Conservation (phyloP, 1,140 invertebrate genomes). For the Pogonomyrmex barbatus region DNA sequence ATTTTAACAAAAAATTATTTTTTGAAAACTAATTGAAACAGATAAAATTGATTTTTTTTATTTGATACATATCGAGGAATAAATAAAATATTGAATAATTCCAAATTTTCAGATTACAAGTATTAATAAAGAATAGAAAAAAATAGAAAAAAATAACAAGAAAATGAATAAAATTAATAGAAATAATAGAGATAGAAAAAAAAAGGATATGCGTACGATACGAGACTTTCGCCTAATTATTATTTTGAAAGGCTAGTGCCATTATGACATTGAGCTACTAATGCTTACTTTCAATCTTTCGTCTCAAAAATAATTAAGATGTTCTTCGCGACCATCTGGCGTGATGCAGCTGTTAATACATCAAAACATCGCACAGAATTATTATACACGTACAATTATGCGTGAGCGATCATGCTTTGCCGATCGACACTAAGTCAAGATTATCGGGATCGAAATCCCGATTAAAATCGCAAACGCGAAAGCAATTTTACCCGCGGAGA, state of each 20-base stretch:
- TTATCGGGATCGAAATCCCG: neutral
- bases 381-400: conserved; percentile 1
- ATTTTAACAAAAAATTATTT: no score
- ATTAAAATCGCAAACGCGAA: neutral
- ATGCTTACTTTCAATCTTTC: conserved; percentile 23
- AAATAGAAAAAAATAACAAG: no score
- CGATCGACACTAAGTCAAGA: neutral
- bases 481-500: neutral
- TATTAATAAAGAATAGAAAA: no score
- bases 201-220: neutral
- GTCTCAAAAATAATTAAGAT: neutral
- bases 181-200: neutral
- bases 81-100: neutral
- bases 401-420: neutral
- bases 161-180: no score
- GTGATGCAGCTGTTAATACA: conserved; percentile 26
- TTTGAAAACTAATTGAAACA: no score
- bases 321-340: conserved; percentile 10
- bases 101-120: no score
- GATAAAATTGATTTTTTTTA: no score
- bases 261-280: neutral
- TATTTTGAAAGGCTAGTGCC: neutral
- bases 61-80: neutral
- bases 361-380: neutral
- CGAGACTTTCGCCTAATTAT: neutral